phyloP scores from a whole-genome alignment of 1,140 invertebrate genomes.

The Drosophila tristis region DNA sequence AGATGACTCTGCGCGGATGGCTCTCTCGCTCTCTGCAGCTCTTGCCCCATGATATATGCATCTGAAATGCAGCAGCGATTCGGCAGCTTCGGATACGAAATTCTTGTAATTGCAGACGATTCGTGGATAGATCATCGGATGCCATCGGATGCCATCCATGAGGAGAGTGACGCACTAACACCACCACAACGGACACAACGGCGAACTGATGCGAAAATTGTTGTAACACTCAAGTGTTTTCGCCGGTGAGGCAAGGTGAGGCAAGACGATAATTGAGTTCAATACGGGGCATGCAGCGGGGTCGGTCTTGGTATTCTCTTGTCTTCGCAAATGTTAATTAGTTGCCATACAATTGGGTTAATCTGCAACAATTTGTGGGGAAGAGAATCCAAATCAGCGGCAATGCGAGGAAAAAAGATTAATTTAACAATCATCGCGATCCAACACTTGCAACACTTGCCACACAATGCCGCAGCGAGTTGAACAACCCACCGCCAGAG shows the following conservation, averaged over 20 bases:
- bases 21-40: conserved; percentile 6
- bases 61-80: conserved; percentile 23
- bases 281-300: conserved; percentile 63
- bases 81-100: conserved; percentile 27
- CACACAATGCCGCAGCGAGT: conserved; percentile 20
- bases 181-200: conserved; percentile 1
- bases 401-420: conserved; percentile 7
- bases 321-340: conserved; percentile 79
- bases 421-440: conserved; percentile 10
- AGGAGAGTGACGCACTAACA: conserved; percentile 26
- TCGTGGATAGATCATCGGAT: conserved; percentile 4
- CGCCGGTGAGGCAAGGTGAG: conserved; percentile 48
- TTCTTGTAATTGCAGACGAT: conserved; percentile 71
- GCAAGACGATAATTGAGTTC: conserved; percentile 78
- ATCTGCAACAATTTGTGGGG: conserved; percentile 40
- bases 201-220: conserved; percentile 61
- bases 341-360: conserved; percentile 73
- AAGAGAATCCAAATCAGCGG: not conserved
- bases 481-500: conserved; percentile 37
- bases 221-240: conserved; percentile 54
- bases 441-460: conserved; percentile 15
- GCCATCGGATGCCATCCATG: no score
- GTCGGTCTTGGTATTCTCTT: conserved; percentile 23
- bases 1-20: conserved; percentile 16
- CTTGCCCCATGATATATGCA: conserved; percentile 20